Evolutionary conservation across 2,113 vertebrate species (phyloP).

Genomic region (Apteryx owenii): DNA sequence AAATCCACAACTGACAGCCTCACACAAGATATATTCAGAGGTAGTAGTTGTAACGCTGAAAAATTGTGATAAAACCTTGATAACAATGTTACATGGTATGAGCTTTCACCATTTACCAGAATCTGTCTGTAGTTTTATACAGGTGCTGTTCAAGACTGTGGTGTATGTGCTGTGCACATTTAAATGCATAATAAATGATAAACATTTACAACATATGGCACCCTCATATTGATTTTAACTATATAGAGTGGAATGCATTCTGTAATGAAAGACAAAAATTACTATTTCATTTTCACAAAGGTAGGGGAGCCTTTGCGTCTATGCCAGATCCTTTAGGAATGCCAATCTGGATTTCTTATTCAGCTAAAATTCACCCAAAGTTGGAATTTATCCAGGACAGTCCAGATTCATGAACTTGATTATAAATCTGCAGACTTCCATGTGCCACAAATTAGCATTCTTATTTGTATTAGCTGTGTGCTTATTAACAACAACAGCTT

Average conservation of each 20-base stretch:
- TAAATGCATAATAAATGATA: conserved; percentile 71
- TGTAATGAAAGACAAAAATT: not conserved
- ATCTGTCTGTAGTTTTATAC: conserved; percentile 94
- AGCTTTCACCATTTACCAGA: conserved; percentile 70
- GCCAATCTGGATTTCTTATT: conserved; percentile 64
- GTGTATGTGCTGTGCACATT: conserved; percentile 96
- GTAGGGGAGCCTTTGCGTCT: not conserved
- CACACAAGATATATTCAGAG: not conserved
- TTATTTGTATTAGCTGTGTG: not conserved
- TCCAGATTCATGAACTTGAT: not conserved
- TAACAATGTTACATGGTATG: conserved; percentile 69
- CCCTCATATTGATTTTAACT: not conserved
- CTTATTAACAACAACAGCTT: not conserved
- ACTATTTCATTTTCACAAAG: conserved; percentile 4
- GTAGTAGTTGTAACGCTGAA: conserved; percentile 1
- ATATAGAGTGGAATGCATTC: not conserved
- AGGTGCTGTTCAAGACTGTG: conserved; percentile 79
- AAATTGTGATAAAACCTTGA: conserved; percentile 58
- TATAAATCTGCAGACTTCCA: not conserved
- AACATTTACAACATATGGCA: conserved; percentile 8
- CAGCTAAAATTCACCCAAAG: conserved; percentile 52
- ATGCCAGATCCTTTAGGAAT: conserved; percentile 10
- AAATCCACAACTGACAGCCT: not conserved
- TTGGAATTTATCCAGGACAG: conserved; percentile 26
- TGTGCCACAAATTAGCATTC: not conserved